Base-by-base conservation (phyloP, 2,113 vertebrate species). In the Embiotoca jacksoni region DNA sequence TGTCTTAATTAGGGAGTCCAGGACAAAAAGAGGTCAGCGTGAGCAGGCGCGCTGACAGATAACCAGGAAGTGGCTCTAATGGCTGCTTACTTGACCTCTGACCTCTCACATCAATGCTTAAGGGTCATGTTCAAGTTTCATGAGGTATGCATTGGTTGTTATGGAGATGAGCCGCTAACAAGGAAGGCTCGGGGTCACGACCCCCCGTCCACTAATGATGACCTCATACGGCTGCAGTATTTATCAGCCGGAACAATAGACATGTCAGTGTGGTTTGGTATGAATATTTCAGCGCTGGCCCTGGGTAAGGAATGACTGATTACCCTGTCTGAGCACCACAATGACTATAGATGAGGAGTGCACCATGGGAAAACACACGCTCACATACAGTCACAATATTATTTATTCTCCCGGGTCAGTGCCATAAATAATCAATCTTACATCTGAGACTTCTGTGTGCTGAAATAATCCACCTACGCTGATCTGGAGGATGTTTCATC, bases 41-140 rank as follows among this genome's bases (percentile, higher is more conserved):
- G 89, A 35, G 94, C 90, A 87, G 92, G 91, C 91, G 93, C 91
- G 95, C 94, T 94, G 47, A 85, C 94, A 94, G 94, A 95, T 95
- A 95, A 94, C 92, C 92, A 96, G 94, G 95, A 96, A 96, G 94
- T 96, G 94, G 90, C 68, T 95, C 94, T 95, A 95, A 96, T 93
- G 93, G 85, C 85, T 92, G 92, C 88, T 91, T 93, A 94, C 91
- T 91, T 82, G 88, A 94, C 95, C 96, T 93, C 63, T 95, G 94
- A 94, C 94, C 95, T 93, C 47, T 74, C 74, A 75, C 75, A 67
- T 88, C 69, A 80, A 86, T 92, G 92, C 93, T 94, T 95, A 90
- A 93, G 94, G 95, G 94, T 96, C 94, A 93, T 93, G 95, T 96
- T 96, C 94, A 95, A 95, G 94, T 96, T 95, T 96, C 93, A 93